Percentiles rank a stretch among this genome's conserved stretches.
Conservation (phyloP, 2,888 invertebrate genomes). For the Herminia tarsipennalis region DNA sequence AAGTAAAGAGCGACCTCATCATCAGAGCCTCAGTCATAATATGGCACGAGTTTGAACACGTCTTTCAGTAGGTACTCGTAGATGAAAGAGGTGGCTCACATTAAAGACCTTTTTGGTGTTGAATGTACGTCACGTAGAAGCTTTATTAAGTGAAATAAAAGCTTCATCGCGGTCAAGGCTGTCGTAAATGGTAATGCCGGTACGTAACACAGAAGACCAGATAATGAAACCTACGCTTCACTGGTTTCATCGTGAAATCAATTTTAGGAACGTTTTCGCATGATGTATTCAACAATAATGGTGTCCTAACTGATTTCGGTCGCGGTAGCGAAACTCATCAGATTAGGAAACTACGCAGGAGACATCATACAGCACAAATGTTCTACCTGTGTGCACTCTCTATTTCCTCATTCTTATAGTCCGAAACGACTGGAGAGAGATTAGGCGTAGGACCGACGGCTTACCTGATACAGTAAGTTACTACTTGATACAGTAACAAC, state of each 20-base stretch:
- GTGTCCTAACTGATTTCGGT: too few species aligned
- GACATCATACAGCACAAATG: too few species aligned
- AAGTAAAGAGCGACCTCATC: constrained; percentile 34
- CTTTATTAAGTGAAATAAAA: constrained; percentile 39
- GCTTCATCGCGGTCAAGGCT: constrained; percentile 40
- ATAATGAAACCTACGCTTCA: constrained; percentile 23
- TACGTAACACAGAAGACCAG: constrained; percentile 10
- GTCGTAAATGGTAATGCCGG: constrained; percentile 20
- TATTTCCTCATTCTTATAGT: too few species aligned
- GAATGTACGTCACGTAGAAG: constrained; percentile 37
- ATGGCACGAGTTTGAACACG: constrained; percentile 26
- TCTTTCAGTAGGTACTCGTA: constrained; percentile 22
- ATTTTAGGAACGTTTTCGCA: constrained; percentile 17
- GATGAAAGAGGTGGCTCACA: constrained; percentile 28
- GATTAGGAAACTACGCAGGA: too few species aligned
- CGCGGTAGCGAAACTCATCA: too few species aligned
- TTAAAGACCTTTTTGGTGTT: constrained; percentile 26
- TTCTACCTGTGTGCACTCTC: too few species aligned
- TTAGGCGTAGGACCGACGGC: too few species aligned
- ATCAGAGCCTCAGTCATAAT: constrained; percentile 30
- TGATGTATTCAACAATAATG: constrained; percentile 16
- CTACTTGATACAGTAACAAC: too few species aligned
- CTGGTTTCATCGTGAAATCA: constrained; percentile 20
- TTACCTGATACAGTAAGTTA: too few species aligned
- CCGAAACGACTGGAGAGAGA: too few species aligned